phyloP scores from a whole-genome alignment of 2,797 vertebrate genomes.

The Pogoniulus pusillus region DNA sequence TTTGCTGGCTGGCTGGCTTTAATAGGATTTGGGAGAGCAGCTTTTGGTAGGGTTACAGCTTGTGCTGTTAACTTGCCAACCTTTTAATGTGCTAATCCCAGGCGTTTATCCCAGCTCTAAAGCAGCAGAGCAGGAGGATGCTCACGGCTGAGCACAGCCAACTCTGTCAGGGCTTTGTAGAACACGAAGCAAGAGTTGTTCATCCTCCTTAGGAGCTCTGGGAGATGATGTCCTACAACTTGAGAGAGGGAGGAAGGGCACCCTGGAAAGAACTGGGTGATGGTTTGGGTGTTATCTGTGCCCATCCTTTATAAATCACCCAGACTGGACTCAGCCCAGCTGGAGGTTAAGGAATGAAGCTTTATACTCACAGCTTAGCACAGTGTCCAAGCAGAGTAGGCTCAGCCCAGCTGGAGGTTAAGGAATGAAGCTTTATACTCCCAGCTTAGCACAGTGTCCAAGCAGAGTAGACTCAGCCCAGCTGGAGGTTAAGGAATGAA shows the following conservation, averaged over 20 bases:
- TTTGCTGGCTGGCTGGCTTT: constrained; percentile 34
- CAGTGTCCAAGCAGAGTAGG: too few species aligned
- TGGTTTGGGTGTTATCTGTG: too few species aligned
- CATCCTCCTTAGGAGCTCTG: neutral
- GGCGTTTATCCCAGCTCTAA: neutral
- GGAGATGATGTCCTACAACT: neutral
- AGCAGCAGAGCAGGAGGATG: neutral
- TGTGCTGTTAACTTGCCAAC: constrained; percentile 18
- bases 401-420: too few species aligned
- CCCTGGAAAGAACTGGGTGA: neutral
- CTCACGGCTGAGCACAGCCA: neutral
- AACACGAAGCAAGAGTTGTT: neutral
- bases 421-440: too few species aligned
- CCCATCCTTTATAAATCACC: too few species aligned
- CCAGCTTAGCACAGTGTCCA: too few species aligned
- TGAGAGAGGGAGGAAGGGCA: neutral
- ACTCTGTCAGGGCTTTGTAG: neutral
- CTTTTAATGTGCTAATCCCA: constrained; percentile 27
- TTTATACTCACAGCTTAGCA: too few species aligned
- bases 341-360: too few species aligned
- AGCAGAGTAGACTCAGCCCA: too few species aligned
- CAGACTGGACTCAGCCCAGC: too few species aligned
- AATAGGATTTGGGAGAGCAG: constrained; percentile 42
- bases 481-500: too few species aligned
- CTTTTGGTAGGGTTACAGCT: neutral